A percentile compares a stretch with the other conserved stretches of the same genome.
phyloP scores from a whole-genome alignment of 2,888 invertebrate genomes.

The Argyra leucocephala region DNA sequence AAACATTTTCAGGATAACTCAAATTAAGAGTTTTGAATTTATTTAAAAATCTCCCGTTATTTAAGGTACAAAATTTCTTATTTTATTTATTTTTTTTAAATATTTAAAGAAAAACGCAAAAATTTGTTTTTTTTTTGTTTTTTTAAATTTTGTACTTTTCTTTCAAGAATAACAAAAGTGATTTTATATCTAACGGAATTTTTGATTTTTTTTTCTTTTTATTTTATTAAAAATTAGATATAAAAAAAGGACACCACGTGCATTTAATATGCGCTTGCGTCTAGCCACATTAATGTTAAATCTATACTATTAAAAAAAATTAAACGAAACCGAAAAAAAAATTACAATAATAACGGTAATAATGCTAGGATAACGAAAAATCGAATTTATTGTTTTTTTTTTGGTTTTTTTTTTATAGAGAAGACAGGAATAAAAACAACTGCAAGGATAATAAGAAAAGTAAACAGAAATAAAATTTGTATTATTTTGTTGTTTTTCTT shows the following conservation, averaged over 20 bases:
- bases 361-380: conserved; percentile 9
- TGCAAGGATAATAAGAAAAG: not conserved
- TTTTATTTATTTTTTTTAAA: no score
- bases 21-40: no score
- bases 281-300: not conserved
- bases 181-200: not conserved
- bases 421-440: not conserved
- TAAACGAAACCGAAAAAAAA: no score
- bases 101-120: no score
- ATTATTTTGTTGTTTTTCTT: not conserved
- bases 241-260: conserved; percentile 5
- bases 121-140: no score
- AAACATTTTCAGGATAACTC: no score
- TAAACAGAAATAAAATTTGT: not conserved
- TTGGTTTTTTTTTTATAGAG: not conserved
- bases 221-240: not conserved
- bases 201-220: not conserved
- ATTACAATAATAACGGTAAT: conserved; percentile 13
- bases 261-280: conserved; percentile 7
- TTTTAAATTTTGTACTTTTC: no score
- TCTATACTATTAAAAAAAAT: not conserved
- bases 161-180: no score
- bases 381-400: not conserved
- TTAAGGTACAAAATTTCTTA: no score
- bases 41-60: no score